Evolutionary conservation across 2,888 invertebrate genomes (phyloP).

Genomic region (Rhodophaea formosa): DNA sequence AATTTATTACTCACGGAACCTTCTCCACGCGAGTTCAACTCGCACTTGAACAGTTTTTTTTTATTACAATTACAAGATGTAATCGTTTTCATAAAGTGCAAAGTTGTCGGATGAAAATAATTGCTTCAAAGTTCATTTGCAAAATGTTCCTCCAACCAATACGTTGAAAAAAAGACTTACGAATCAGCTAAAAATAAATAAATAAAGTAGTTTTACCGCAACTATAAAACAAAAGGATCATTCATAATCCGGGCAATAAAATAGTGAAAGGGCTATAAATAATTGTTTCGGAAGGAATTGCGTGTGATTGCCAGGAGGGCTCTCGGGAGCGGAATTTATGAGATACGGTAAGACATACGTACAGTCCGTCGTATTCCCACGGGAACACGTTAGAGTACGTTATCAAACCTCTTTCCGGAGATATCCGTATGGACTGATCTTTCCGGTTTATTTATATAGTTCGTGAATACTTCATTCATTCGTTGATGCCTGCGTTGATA

Average conservation of each 20-base stretch:
- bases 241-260: slow-evolving; percentile 1
- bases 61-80: too few species aligned
- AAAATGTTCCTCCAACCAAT: too few species aligned
- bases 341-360: slow-evolving; percentile 3
- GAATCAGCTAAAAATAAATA: too few species aligned
- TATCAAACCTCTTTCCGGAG: background rate
- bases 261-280: slow-evolving; percentile 6
- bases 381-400: background rate
- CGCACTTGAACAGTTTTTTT: too few species aligned
- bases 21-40: too few species aligned
- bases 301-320: background rate
- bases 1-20: too few species aligned
- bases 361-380: background rate
- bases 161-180: too few species aligned
- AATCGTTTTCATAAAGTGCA: too few species aligned
- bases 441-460: background rate
- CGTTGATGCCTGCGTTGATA: too few species aligned
- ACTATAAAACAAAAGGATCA: background rate
- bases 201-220: background rate
- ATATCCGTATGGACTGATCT: background rate
- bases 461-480: background rate
- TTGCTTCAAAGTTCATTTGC: too few species aligned
- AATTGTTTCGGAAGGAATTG: slow-evolving; percentile 5
- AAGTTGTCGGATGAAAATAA: too few species aligned
- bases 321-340: background rate